Percentiles rank a stretch among this genome's conserved stretches.
Evolutionary conservation across 2,113 vertebrate genomes (phyloP).

Genomic region (Pluvialis apricaria): DNA sequence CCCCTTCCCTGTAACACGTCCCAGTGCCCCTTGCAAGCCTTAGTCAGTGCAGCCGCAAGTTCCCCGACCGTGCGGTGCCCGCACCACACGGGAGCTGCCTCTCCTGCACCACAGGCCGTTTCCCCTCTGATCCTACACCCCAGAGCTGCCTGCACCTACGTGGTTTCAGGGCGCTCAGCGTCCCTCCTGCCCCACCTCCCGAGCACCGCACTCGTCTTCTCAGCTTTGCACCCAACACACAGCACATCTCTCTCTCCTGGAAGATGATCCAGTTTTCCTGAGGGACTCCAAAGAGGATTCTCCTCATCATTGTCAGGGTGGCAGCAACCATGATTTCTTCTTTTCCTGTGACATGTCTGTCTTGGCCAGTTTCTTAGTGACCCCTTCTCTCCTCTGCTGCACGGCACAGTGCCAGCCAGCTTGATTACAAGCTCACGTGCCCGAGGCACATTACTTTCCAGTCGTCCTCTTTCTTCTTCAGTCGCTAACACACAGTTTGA

Average conservation of each 20-base stretch:
- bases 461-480: neutral
- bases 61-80: rapidly evolving
- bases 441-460: neutral
- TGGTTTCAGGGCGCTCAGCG: rapidly evolving
- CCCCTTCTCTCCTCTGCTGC: neutral
- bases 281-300: neutral
- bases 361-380: neutral
- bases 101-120: neutral
- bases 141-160: neutral
- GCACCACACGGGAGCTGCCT: neutral
- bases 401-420: neutral
- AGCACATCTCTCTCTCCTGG: neutral
- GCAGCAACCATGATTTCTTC: neutral
- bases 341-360: neutral
- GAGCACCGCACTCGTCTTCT: neutral
- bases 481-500: neutral
- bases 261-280: neutral
- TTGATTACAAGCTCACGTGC: rapidly evolving
- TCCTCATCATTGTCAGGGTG: neutral
- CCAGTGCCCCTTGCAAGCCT: neutral
- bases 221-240: neutral
- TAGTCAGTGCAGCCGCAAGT: rapidly evolving
- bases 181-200: neutral
- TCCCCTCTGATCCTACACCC: neutral
- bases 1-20: neutral